Evolutionary conservation across 2,888 invertebrate genomes (phyloP).

Genomic region (Eremobia ochroleuca): DNA sequence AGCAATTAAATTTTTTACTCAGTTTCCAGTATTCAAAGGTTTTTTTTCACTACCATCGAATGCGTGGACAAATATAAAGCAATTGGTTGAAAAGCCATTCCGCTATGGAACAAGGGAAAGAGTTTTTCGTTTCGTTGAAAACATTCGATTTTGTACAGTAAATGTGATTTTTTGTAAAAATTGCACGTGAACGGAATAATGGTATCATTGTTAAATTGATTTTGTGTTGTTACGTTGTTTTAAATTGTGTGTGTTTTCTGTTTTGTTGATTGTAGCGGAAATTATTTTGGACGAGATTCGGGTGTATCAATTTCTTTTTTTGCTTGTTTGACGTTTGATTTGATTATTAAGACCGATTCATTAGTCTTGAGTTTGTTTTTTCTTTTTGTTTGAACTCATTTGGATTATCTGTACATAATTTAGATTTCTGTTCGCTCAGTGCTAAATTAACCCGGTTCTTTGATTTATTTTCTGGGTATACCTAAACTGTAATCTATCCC

Average conservation of each 20-base stretch:
- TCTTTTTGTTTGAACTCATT: too few species aligned
- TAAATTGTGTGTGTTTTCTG: conserved; percentile 47
- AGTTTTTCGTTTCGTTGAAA: conserved; percentile 59
- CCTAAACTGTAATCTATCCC: too few species aligned
- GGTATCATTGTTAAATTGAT: conserved; percentile 56
- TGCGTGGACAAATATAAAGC: conserved; percentile 71
- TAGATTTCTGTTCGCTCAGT: background rate
- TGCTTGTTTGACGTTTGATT: background rate
- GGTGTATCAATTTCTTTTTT: too few species aligned
- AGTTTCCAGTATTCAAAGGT: conserved; percentile 44
- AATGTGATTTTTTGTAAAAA: conserved; percentile 62
- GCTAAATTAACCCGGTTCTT: background rate
- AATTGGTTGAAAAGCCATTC: conserved; percentile 67
- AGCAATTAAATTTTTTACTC: conserved; percentile 67
- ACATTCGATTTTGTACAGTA: conserved; percentile 52
- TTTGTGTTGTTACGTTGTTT: conserved; percentile 39
- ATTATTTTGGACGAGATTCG: conserved; percentile 20
- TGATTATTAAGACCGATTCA: background rate
- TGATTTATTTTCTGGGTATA: background rate
- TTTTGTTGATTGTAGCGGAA: conserved; percentile 54
- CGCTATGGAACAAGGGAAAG: conserved; percentile 51
- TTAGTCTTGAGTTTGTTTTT: background rate
- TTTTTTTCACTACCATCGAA: conserved; percentile 60
- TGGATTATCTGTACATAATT: background rate
- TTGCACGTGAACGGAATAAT: conserved; percentile 41